Evolutionary conservation across 1,140 invertebrate species (phyloP), one percentile per base, ranked within the genome.

Genomic region (Popillia japonica): DNA sequence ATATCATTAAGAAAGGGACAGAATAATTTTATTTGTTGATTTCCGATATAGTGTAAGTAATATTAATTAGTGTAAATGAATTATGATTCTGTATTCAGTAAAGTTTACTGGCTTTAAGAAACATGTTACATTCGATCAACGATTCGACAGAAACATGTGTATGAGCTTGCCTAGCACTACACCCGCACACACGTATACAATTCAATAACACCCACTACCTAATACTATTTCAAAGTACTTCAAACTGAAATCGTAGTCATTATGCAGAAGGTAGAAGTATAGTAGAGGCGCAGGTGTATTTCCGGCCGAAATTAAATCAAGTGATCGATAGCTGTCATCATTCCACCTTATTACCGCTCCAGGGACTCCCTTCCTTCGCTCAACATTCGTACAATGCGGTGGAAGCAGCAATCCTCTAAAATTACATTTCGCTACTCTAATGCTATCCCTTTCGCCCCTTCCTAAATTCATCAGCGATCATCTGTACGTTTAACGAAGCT

Each of bases 311-410:
- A 55, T 55, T 55, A 55, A 55, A 55, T 55, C 48, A 55, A 55
- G 48, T 55, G 48, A 55, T 55, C 48, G 48, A 55, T 55, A 17
- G 48, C 14, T 55, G 48, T 55, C 48, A 55, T 55, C 48, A 55
- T 55, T 55, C 48, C 48, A 55, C 48, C 48, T 55, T 55, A 55
- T 55, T 55, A 55, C 48, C 48, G 14, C 48, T 55, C 3, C 17
- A 55, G 48, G 48, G 48, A n/a, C 14, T 11, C 48, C 44, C 14
- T 55, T 55, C 48, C 48, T 55, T 55, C 48, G 14, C 48, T 55
- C 48, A 7, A 6, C 17, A 55, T 55, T 55, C 48, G 48, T 17
- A 55, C 48, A 55, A 55, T 55, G 48, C 14, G 48, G 48, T 55
- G 48, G 48, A 55, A 55, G 48, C 48, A 17, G 48, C 48, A 55